A percentile compares a stretch with the other conserved stretches of the same genome.
These are phyloP conservation scores for Ophion obscuratus DNA, from an alignment of 2,888 invertebrate species.

Conservation along the genomic window DNA sequence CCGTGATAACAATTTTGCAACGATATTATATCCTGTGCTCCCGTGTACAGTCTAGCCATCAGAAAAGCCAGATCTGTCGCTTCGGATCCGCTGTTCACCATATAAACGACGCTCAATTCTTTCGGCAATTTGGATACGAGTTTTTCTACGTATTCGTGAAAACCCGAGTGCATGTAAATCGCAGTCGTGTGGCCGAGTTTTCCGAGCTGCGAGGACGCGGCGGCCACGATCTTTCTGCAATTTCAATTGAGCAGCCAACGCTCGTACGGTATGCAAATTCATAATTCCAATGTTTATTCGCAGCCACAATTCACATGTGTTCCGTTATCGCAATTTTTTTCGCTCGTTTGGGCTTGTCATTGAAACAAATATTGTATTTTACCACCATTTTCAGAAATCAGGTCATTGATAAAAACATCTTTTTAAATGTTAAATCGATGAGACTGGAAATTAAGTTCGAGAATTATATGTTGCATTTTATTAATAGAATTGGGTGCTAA, in stretches of 20 bases:
- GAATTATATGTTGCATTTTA: neutral
- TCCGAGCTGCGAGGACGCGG: slow-evolving; percentile 91
- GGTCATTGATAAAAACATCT: neutral
- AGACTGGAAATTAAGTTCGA: neutral
- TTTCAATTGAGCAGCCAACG: slow-evolving; percentile 31
- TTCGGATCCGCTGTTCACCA: slow-evolving; percentile 98
- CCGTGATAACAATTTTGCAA: slow-evolving; percentile 97
- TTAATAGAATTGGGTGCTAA: neutral
- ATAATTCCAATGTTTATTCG: slow-evolving; percentile 22
- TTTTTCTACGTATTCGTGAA: slow-evolving; percentile 95
- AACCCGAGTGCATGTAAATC: slow-evolving; percentile 94
- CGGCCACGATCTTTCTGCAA: slow-evolving; percentile 92
- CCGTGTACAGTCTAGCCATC: slow-evolving; percentile 94
- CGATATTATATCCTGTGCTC: slow-evolving; percentile 93
- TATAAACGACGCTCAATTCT: slow-evolving; percentile 94
- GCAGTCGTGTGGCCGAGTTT: slow-evolving; percentile 96
- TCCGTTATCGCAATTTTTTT: neutral
- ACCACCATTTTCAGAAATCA: neutral
- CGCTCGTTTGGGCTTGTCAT: neutral
- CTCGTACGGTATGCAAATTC: neutral
- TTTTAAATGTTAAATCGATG: neutral
- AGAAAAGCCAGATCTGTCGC: slow-evolving; percentile 97
- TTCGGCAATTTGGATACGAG: slow-evolving; percentile 93
- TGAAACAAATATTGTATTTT: no score
- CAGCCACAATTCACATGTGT: neutral